Conservation (phyloP, 2,113 vertebrate genomes). For the Myrmecobius fasciatus region DNA sequence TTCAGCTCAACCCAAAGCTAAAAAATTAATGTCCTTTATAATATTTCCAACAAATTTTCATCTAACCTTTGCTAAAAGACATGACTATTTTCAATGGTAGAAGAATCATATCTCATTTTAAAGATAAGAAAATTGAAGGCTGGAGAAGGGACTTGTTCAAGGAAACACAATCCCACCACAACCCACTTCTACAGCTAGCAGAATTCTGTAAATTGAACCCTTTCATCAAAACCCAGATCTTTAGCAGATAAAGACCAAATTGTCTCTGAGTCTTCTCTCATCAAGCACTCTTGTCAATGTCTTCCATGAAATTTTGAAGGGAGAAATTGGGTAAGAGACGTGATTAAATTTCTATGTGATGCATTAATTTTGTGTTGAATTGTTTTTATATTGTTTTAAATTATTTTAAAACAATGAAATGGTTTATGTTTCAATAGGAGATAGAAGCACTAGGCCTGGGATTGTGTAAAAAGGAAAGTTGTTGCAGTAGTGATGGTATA, state of each 20-base stretch:
- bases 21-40: too few species aligned
- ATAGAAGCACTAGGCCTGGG: not conserved
- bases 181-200: not conserved
- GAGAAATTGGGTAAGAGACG: not conserved
- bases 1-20: too few species aligned
- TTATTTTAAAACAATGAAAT: constrained; percentile 39
- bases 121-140: too few species aligned
- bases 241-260: not conserved
- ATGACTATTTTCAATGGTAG: too few species aligned
- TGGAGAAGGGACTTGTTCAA: too few species aligned
- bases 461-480: not conserved
- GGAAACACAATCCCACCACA: not conserved
- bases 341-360: not conserved
- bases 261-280: not conserved
- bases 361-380: not conserved
- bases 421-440: constrained; percentile 13
- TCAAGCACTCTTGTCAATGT: not conserved
- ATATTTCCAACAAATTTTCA: too few species aligned
- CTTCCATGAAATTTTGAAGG: not conserved
- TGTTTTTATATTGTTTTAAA: constrained; percentile 21
- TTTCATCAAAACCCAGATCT: not conserved
- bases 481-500: not conserved
- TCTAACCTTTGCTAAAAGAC: too few species aligned
- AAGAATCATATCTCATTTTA: too few species aligned
- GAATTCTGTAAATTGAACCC: not conserved